phyloP scores from a whole-genome alignment of 2,888 invertebrate genomes.

The Drosophila subsilvestris region DNA sequence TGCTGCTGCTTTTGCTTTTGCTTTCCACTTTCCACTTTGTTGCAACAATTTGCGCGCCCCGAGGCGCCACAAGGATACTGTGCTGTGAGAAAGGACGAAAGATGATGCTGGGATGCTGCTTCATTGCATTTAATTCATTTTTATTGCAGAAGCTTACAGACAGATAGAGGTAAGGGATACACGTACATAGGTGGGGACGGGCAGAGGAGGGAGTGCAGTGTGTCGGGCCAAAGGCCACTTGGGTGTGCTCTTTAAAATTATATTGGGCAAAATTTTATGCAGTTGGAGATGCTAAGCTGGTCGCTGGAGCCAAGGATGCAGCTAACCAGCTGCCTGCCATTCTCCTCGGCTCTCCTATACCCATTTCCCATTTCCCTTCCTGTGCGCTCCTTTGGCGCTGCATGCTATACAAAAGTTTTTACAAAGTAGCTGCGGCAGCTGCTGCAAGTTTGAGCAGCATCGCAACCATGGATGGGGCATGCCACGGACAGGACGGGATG shows the following conservation, averaged over 20 bases:
- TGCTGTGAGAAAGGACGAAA: constrained; percentile 33
- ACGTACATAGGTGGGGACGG: constrained; percentile 5
- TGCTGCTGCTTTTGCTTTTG: constrained; percentile 50
- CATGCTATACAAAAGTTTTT: constrained; percentile 70
- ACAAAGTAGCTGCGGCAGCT: constrained; percentile 73
- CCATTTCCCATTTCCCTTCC: constrained; percentile 2
- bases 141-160: constrained; percentile 78
- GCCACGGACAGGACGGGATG: constrained; percentile 3
- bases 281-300: constrained; percentile 53
- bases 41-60: constrained; percentile 76
- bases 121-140: constrained; percentile 80
- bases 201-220: constrained; percentile 15
- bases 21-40: constrained; percentile 63
- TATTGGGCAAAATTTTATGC: constrained; percentile 79
- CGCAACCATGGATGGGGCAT: constrained; percentile 23
- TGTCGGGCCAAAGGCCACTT: constrained; percentile 62
- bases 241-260: constrained; percentile 76
- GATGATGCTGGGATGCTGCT: constrained; percentile 54
- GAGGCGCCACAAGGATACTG: constrained; percentile 53
- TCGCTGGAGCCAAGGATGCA: constrained; percentile 39
- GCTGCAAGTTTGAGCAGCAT: constrained; percentile 68
- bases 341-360: constrained; percentile 7
- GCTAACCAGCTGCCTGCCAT: constrained; percentile 21
- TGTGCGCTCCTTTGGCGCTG: constrained; percentile 27
- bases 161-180: constrained; percentile 61